These are phyloP conservation scores for Drosophila siamana DNA, from an alignment of 2,888 invertebrate species.

Conservation along the genomic window DNA sequence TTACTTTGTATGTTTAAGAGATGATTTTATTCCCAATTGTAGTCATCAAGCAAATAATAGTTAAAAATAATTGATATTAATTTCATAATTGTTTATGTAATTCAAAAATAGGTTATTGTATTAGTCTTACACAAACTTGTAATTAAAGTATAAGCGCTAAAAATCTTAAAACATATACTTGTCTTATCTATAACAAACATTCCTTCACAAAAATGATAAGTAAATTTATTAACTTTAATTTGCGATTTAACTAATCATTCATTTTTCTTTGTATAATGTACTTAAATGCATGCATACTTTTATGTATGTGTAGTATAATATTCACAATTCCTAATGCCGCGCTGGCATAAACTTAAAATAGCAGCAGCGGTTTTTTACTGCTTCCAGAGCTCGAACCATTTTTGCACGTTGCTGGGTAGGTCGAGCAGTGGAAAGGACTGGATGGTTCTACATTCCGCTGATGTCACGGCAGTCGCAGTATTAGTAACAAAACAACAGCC, in stretches of 20 bases:
- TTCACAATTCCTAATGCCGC: conserved; percentile 77
- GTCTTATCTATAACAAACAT: no score
- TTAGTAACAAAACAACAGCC: conserved; percentile 27
- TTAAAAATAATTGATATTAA: background rate
- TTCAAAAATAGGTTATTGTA: background rate
- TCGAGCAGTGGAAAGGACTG: background rate
- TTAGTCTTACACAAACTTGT: background rate
- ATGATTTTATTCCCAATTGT: background rate
- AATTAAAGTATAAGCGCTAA: background rate
- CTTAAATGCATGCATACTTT: no score
- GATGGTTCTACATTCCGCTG: conserved; percentile 51
- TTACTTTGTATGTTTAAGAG: no score
- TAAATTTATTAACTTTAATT: no score
- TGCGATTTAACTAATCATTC: no score
- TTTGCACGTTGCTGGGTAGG: conserved; percentile 24
- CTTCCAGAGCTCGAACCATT: conserved; percentile 39
- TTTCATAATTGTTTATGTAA: background rate
- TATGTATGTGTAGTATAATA: no score
- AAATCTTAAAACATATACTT: no score
- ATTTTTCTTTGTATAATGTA: no score
- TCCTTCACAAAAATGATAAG: no score
- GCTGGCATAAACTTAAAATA: conserved; percentile 79
- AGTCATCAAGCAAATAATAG: background rate
- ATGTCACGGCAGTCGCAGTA: conserved; percentile 27
- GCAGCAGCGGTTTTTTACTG: conserved; percentile 76